These are phyloP conservation scores for Tauraco hartlaubi DNA, from an alignment of 2,797 vertebrate species.

Conservation along the genomic window DNA sequence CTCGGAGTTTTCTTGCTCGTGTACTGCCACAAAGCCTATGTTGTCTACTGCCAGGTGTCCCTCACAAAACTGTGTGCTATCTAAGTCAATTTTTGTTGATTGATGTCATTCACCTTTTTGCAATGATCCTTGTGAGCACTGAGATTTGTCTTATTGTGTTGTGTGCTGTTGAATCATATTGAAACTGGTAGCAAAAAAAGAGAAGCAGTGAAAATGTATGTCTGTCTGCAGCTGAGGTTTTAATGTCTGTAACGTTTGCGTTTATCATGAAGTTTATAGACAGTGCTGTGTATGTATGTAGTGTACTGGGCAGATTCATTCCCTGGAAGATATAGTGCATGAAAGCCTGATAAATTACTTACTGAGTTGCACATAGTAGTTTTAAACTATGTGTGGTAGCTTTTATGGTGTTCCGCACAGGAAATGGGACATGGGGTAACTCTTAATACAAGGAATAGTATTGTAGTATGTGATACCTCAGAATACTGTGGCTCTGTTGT, in stretches of 20 bases:
- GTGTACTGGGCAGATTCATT: neutral
- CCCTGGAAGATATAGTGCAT: neutral
- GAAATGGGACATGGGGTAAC: neutral
- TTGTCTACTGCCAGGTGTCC: neutral
- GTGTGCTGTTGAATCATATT: neutral
- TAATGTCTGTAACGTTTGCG: neutral
- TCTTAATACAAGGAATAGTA: neutral
- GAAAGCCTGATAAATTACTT: neutral
- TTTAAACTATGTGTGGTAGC: neutral
- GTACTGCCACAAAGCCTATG: neutral
- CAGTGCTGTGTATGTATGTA: neutral
- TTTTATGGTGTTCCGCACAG: neutral
- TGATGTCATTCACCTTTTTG: neutral
- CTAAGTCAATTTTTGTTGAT: neutral
- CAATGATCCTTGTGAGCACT: neutral
- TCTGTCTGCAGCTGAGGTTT: neutral
- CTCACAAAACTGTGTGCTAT: neutral
- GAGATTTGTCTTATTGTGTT: neutral
- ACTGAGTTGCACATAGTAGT: neutral
- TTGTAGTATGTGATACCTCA: neutral
- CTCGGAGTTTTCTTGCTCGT: neutral
- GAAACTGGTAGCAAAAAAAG: neutral
- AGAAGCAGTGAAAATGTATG: neutral
- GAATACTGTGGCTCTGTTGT: neutral
- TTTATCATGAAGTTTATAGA: neutral